Percentiles rank a stretch among this genome's conserved stretches.
These are phyloP conservation scores for Chromoteleia sp. DNA, from an alignment of 2,888 invertebrate species.

Conservation along the genomic window DNA sequence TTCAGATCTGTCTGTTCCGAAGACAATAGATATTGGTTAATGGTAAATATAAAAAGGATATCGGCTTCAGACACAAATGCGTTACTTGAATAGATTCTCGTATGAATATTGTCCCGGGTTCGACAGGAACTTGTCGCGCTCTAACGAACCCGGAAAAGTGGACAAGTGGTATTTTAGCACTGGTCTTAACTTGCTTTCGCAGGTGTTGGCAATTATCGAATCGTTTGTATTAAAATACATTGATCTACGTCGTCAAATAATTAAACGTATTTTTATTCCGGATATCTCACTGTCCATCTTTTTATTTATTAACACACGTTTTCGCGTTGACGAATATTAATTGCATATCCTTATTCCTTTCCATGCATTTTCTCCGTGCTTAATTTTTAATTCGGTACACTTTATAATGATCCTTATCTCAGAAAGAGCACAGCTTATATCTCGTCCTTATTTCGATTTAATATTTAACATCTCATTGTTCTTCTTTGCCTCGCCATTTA, in stretches of 20 bases:
- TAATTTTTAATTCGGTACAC: conserved; percentile 16
- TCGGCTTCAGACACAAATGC: conserved; percentile 11
- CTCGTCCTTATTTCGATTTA: conserved; percentile 20
- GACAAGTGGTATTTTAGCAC: conserved; percentile 35
- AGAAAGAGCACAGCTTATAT: background rate
- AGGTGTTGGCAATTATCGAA: conserved; percentile 73
- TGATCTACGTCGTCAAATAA: background rate
- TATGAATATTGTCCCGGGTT: conserved; percentile 76
- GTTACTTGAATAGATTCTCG: conserved; percentile 44
- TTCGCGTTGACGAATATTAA: conserved; percentile 9
- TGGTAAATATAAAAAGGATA: conserved; percentile 23
- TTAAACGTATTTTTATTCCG: background rate
- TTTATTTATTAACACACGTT: background rate
- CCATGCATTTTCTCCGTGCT: background rate
- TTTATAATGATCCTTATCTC: conserved; percentile 35
- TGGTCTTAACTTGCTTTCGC: conserved; percentile 61
- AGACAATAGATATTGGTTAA: conserved; percentile 21
- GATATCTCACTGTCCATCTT: background rate
- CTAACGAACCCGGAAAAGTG: conserved; percentile 73
- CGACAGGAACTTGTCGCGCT: conserved; percentile 74
- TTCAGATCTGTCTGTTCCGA: background rate
- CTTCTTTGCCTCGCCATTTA: background rate
- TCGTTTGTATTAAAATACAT: conserved; percentile 72
- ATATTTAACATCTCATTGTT: conserved; percentile 7
- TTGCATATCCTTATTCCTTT: background rate